Evolutionary conservation across 2,888 invertebrate species (phyloP), one percentile per base, ranked within the genome.

Genomic region (Therioaphis trifolii): DNA sequence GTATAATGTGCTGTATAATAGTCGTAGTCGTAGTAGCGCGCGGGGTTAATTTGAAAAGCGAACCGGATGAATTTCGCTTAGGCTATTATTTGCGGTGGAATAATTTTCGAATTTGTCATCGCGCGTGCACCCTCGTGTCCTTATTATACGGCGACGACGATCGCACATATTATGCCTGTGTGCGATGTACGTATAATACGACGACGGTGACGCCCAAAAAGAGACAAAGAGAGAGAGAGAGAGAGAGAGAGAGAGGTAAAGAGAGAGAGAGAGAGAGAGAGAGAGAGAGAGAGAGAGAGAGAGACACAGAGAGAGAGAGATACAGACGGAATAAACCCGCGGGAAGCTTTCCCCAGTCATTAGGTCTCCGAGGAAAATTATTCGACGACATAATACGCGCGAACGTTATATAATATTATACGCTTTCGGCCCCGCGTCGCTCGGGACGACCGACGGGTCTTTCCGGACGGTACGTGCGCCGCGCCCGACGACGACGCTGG

Each of bases 81-180:
- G 46, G 61, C 27, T 63, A 72, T 82, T 82, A 82, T 82, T 82
- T 74, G 82, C 82, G 82, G 82, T 74, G 82, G 82, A 74, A 82
- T 82, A 82, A 82, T 82, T 82, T 74, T 82, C 82, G 82, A 82
- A 82, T 82, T 82, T 82, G 82, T 82, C 82, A 82, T 82, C 74
- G 40, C 5, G 29, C 21, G 55, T n/a, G 29, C 29, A 4, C 11
- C 35, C 35, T 7, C 35, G 35, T 5, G 7, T 7, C 35, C 35
- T 35, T 7, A 5, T 35, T 3, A 5, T 35, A 7, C 35, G 7
- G 35, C 35, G 35, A 35, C 35, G 3, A 35, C 35, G 35, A 7
- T 7, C 35, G 7, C 35, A 35, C 7, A 35, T 35, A 35, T 35
- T 35, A 35, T 35, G 35, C 35, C 4, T 35, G 35, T 35, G 35